Conservation (phyloP, 2,888 invertebrate species). For the Melanostoma mellinum region DNA sequence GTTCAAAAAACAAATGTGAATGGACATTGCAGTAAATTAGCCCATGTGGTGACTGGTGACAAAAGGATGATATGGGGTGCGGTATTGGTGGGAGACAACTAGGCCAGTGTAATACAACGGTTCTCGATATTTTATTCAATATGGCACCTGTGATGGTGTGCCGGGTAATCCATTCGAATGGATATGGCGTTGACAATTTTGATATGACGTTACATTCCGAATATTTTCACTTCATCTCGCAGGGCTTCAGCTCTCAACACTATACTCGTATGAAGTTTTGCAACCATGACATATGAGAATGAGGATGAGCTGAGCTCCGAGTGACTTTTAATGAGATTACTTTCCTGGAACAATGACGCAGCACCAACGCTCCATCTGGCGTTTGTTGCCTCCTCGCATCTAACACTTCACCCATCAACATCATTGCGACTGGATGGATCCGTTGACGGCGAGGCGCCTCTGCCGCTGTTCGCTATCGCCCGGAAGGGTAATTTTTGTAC, state of each 20-base stretch:
- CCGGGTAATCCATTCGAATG: constrained; percentile 39
- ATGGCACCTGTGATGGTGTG: constrained; percentile 40
- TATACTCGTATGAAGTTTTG: constrained; percentile 8
- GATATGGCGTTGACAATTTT: constrained; percentile 40
- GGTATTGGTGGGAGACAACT: background rate
- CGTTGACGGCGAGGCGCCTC: background rate
- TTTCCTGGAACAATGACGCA: constrained; percentile 42
- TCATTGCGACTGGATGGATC: background rate
- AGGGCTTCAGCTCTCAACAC: background rate
- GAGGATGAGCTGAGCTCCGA: constrained; percentile 36
- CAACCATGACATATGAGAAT: constrained; percentile 3
- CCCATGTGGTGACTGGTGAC: constrained; percentile 7
- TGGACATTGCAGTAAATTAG: constrained; percentile 46
- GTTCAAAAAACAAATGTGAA: constrained; percentile 33
- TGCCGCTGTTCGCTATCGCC: too few species aligned
- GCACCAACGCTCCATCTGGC: constrained; percentile 58
- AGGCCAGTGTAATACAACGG: constrained; percentile 16
- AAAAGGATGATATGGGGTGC: constrained; percentile 7
- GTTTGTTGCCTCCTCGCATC: constrained; percentile 28
- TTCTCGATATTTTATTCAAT: constrained; percentile 51
- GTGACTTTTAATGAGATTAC: constrained; percentile 67
- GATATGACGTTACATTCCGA: constrained; percentile 45
- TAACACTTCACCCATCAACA: constrained; percentile 1
- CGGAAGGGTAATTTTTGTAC: constrained; percentile 5
- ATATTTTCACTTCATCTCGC: constrained; percentile 3